A percentile compares a stretch with the other conserved stretches of the same genome.
Evolutionary conservation across 2,888 invertebrate species (phyloP).

Genomic region (Euzophera pinguis): DNA sequence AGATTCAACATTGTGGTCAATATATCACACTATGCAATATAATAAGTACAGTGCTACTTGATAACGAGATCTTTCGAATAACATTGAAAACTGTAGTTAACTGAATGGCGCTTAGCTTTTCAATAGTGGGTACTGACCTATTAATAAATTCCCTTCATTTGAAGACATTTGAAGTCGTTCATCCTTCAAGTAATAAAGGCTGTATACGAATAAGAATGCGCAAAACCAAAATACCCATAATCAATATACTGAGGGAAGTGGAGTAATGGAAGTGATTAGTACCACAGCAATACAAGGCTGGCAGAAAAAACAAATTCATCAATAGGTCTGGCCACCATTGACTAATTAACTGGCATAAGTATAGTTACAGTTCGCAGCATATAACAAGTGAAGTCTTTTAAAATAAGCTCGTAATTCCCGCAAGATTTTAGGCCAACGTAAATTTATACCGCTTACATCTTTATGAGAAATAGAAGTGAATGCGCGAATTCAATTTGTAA

Average conservation of each 20-base stretch:
- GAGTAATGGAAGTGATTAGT: too few relatives aligned
- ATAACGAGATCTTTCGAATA: slow-evolving; percentile 9
- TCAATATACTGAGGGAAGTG: too few relatives aligned
- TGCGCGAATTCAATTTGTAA: slow-evolving; percentile 1
- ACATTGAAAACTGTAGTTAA: slow-evolving; percentile 22
- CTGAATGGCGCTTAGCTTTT: background rate
- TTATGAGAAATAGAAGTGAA: background rate
- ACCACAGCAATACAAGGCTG: too few relatives aligned
- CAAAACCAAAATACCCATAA: too few relatives aligned
- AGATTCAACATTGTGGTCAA: slow-evolving; percentile 33
- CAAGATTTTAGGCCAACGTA: slow-evolving; percentile 53
- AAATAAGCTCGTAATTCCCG: slow-evolving; percentile 65
- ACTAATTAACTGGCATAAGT: background rate
- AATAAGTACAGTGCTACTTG: background rate
- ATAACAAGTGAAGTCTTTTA: slow-evolving; percentile 29
- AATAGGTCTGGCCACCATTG: background rate
- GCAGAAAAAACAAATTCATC: too few relatives aligned
- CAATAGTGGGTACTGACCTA: too few relatives aligned
- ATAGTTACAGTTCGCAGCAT: background rate
- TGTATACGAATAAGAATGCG: too few relatives aligned
- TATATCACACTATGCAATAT: slow-evolving; percentile 9
- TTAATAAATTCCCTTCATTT: too few relatives aligned
- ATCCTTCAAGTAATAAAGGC: too few relatives aligned
- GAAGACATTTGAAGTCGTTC: too few relatives aligned
- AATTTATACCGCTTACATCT: slow-evolving; percentile 9